Percentiles rank a stretch among this genome's conserved stretches.
These are phyloP conservation scores for Plagiodera versicolora DNA, from an alignment of 2,888 invertebrate species.

Conservation along the genomic window DNA sequence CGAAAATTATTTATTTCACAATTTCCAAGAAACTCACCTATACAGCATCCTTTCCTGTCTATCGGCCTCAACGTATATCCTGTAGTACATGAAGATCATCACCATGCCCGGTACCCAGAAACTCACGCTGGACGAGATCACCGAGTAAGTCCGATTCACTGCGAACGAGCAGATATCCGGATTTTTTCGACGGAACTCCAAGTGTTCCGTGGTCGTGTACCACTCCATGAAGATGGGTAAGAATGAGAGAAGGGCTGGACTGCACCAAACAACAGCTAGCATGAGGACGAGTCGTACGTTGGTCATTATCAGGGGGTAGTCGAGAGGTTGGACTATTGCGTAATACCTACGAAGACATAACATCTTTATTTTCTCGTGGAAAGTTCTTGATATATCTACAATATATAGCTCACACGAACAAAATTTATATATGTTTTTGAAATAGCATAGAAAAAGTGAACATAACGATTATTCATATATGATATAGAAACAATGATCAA, in stretches of 20 bases:
- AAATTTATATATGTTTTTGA: no score
- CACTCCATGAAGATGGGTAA: constrained; percentile 94
- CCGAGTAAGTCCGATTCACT: constrained; percentile 84
- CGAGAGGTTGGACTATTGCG: constrained; percentile 90
- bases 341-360: no score
- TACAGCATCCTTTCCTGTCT: constrained; percentile 82
- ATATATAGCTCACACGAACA: no score
- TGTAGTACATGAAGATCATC: constrained; percentile 91
- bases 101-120: constrained; percentile 94
- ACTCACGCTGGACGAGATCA: constrained; percentile 86
- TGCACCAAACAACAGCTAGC: constrained; percentile 88
- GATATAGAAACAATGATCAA: no score
- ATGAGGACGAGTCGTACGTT: constrained; percentile 76
- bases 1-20: no score
- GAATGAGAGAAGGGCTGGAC: constrained; percentile 90
- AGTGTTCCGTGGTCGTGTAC: constrained; percentile 86
- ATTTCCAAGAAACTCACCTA: constrained; percentile 58
- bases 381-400: no score
- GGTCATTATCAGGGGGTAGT: constrained; percentile 93
- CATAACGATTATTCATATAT: no score
- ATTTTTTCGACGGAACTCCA: constrained; percentile 67
- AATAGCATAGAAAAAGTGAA: no score
- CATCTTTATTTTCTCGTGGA: no score
- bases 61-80: constrained; percentile 83
- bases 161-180: constrained; percentile 79